A percentile compares a stretch with the other conserved stretches of the same genome.
Evolutionary conservation across 1,140 invertebrate species (phyloP).

Genomic region (Drosophila nikananu): DNA sequence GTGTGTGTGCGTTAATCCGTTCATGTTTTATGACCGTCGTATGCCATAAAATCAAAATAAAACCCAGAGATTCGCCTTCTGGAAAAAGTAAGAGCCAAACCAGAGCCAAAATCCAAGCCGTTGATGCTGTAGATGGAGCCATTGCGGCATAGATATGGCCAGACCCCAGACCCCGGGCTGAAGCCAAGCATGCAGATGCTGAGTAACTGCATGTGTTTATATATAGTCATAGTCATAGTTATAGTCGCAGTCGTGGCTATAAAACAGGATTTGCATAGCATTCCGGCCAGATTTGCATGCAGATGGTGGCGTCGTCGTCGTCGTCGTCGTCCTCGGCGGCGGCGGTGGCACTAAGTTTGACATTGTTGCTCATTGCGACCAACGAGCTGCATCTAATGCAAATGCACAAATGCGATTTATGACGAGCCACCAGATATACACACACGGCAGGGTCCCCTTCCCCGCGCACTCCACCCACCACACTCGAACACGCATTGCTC

Average conservation of each 20-base stretch:
- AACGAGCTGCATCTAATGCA: conserved; percentile 77
- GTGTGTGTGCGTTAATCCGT: conserved; percentile 57
- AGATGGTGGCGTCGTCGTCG: conserved; percentile 30
- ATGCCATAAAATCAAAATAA: conserved; percentile 74
- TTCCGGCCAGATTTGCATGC: conserved; percentile 66
- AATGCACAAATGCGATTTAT: conserved; percentile 83
- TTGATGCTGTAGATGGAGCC: conserved; percentile 1
- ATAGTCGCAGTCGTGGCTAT: conserved; percentile 33
- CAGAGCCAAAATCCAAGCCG: conserved; percentile 18
- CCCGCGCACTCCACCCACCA: too few species aligned
- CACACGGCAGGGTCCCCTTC: conserved; percentile 2
- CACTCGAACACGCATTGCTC: conserved; percentile 38
- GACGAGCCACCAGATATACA: conserved; percentile 50
- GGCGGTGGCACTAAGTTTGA: conserved; percentile 55
- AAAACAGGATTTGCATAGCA: conserved; percentile 75
- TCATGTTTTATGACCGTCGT: conserved; percentile 69
- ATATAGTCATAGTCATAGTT: conserved; percentile 17
- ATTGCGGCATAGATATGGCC: conserved; percentile 6
- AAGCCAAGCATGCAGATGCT: conserved; percentile 31
- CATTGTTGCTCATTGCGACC: conserved; percentile 75
- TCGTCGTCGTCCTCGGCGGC: conserved; percentile 3
- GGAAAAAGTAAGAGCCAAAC: conserved; percentile 1
- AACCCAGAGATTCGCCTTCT: conserved; percentile 24
- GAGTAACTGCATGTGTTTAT: conserved; percentile 19
- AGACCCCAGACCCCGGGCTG: conserved; percentile 24